These are phyloP conservation scores for Lamproptera curius DNA, from an alignment of 2,888 invertebrate species.

Conservation along the genomic window DNA sequence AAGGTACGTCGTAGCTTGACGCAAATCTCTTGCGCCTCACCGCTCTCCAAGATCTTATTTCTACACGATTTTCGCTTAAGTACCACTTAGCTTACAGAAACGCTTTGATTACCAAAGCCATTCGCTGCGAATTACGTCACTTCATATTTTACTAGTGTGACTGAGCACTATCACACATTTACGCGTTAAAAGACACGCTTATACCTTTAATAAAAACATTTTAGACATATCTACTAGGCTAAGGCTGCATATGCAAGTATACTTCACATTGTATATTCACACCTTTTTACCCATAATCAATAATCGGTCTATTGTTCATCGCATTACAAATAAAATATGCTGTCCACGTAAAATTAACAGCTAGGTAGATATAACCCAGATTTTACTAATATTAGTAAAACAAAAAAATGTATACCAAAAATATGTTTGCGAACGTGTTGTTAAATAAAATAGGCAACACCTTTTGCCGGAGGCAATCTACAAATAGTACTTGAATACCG, in stretches of 20 bases:
- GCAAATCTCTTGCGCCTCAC: conserved; percentile 49
- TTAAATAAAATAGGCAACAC: too few relatives aligned
- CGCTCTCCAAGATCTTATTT: conserved; percentile 41
- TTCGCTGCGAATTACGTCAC: conserved; percentile 25
- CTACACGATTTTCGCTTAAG: conserved; percentile 61
- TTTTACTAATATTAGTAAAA: too few relatives aligned
- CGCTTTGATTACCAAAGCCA: conserved; percentile 40
- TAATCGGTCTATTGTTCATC: too few relatives aligned
- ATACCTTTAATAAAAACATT: conserved; percentile 10
- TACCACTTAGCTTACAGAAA: conserved; percentile 50
- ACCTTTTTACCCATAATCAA: too few relatives aligned
- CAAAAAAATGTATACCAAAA: too few relatives aligned
- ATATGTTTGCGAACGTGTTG: too few relatives aligned
- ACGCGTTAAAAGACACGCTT: conserved; percentile 37
- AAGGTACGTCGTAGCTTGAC: conserved; percentile 73
- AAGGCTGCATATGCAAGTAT: conserved; percentile 1
- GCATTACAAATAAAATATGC: too few relatives aligned
- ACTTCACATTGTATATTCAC: too few relatives aligned
- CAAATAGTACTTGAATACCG: too few relatives aligned
- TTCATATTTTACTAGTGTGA: conserved; percentile 39
- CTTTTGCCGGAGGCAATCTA: too few relatives aligned
- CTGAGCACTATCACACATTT: conserved; percentile 40
- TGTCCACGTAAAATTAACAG: too few relatives aligned
- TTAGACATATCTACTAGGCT: neutral
- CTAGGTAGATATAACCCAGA: too few relatives aligned